Percentiles rank a stretch among this genome's conserved stretches.
Evolutionary conservation across 1,140 invertebrate genomes (phyloP).

Genomic region (Pseudomyrmex pallidus): DNA sequence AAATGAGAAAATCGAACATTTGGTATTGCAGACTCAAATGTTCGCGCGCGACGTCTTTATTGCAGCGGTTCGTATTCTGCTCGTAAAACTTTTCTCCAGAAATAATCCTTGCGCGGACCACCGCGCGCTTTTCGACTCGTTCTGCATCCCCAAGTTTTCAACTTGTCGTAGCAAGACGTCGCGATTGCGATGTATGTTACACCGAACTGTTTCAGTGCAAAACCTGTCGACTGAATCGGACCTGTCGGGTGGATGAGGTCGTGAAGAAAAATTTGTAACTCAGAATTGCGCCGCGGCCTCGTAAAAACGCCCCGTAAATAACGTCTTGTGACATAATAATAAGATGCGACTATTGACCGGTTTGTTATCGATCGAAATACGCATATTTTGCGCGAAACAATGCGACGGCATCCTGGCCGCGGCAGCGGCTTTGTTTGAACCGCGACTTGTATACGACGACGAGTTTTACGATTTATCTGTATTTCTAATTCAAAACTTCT

Average conservation of each 20-base stretch:
- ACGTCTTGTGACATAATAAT: constrained; percentile 37
- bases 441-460: too few species aligned
- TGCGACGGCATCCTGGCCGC: not conserved
- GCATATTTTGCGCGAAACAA: not conserved
- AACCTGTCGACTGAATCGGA: not conserved
- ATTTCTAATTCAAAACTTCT: too few species aligned
- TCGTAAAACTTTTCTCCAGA: constrained; percentile 62
- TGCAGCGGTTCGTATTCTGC: constrained; percentile 18
- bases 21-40: constrained; percentile 45
- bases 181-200: not conserved
- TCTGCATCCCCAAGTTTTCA: not conserved
- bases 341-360: constrained; percentile 4
- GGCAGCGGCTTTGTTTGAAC: too few species aligned
- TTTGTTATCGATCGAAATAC: not conserved
- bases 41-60: constrained; percentile 54
- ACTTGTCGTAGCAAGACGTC: not conserved
- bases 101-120: constrained; percentile 12
- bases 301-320: constrained; percentile 65
- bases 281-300: constrained; percentile 39
- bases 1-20: constrained; percentile 2
- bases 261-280: constrained; percentile 61
- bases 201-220: too few species aligned
- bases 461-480: too few species aligned
- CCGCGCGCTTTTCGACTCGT: constrained; percentile 32
- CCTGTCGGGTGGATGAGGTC: not conserved